phyloP scores from a whole-genome alignment of 2,113 vertebrate genomes.

The Poeciliopsis retropinna region DNA sequence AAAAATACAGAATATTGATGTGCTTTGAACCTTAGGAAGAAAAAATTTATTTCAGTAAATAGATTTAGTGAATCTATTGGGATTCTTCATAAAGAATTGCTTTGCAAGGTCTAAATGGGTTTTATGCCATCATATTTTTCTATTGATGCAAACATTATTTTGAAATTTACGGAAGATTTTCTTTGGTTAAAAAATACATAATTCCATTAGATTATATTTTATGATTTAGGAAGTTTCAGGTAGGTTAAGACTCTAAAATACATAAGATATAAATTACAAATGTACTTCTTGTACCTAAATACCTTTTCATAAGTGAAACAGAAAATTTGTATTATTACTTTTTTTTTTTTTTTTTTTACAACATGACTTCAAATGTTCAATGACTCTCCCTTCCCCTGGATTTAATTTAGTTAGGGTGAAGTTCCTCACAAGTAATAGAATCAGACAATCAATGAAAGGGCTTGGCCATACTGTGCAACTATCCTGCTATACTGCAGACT shows the following conservation, averaged over 20 bases:
- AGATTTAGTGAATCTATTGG: too few species aligned
- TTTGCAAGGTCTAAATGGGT: not conserved
- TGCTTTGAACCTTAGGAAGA: not conserved
- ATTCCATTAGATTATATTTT: not conserved
- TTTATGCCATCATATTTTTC: not conserved
- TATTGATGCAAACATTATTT: not conserved
- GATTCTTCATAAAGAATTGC: not conserved
- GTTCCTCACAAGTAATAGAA: slow-evolving; percentile 42
- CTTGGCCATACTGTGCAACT: slow-evolving; percentile 34
- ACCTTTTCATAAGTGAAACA: not conserved
- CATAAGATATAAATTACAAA: not conserved
- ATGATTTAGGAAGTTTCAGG: not conserved
- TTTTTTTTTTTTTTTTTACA: not conserved
- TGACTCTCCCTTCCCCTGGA: slow-evolving; percentile 1
- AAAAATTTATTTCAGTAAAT: not conserved
- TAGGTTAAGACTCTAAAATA: not conserved
- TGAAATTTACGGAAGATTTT: not conserved
- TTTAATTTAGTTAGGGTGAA: slow-evolving; percentile 27
- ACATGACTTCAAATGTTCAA: slow-evolving; percentile 2
- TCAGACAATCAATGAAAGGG: slow-evolving; percentile 52
- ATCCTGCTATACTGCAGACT: slow-evolving; percentile 19
- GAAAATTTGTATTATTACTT: not conserved
- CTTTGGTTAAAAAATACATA: not conserved
- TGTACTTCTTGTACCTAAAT: not conserved
- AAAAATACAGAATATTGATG: slow-evolving; percentile 7